Base-by-base conservation (phyloP, 2,888 invertebrate species). In the Halictus ligatus region DNA sequence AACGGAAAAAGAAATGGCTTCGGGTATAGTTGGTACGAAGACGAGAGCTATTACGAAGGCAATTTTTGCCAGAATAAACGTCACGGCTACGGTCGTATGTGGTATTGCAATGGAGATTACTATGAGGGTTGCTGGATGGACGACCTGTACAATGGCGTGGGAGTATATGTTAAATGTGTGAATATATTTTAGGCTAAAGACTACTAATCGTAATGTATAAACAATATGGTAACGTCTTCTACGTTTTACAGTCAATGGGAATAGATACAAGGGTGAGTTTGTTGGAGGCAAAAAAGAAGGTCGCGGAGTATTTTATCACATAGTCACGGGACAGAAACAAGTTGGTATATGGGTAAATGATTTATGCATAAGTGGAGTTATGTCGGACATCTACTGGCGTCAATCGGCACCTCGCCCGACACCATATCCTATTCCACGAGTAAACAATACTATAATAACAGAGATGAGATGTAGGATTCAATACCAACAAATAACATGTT, bases 261-360 rank as follows among this genome's bases (percentile, higher is more conserved):
- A 97, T 91, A 95, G 97, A 75, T 97, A 97, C 92, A 97, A 97
- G 94, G 97, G 97, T 0, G 92, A 96, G 82, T 97, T 97, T 96
- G 91, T 94, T 54, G 91, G 95, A 10, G 96, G 96, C 88, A 89
- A 95, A 80, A 97, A 96, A 92, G 95, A 96, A 89, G 97, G 97
- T 1, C 93, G 95, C n/a, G 97, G 97, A 0, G 95, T 96, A 60
- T 97, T 96, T 94, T 97, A 96, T 92, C 97, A 97, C 93, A 93
- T 97, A 92, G 95, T 95, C 90, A 97, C 96, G 0, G 97, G 97
- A 0, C 97, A 97, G 93, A 92, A 97, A 87, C 97, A 97, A 92
- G 96, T 96, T 84, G 97, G 97, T 2, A 95, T 96, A 89, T 97
- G 97, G 97, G 85, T 91, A 6, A 88, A 95, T n/a, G 96, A 96